phyloP scores from a whole-genome alignment of 2,797 vertebrate genomes.

The Cynodonichthys magdalenae region DNA sequence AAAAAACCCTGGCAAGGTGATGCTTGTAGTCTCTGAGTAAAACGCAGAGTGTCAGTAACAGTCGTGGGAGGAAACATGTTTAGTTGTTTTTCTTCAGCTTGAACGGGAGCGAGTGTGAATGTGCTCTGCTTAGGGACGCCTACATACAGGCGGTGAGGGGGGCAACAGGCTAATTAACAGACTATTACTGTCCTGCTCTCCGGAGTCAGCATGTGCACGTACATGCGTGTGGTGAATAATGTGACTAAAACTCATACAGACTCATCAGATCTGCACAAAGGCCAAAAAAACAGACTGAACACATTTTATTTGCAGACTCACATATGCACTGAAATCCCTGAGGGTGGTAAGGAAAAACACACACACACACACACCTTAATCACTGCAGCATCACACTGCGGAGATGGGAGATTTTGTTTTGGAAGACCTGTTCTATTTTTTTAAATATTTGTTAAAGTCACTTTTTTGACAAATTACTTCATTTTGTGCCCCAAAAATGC shows the following conservation, averaged over 20 bases:
- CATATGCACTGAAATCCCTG: background rate
- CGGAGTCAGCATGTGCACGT: constrained; percentile 16
- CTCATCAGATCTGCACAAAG: constrained; percentile 35
- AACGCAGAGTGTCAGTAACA: constrained; percentile 37
- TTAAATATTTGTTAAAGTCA: constrained; percentile 54
- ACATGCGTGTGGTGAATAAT: constrained; percentile 41
- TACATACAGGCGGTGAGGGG: constrained; percentile 49
- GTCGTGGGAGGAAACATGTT: constrained; percentile 55
- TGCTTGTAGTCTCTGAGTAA: constrained; percentile 27
- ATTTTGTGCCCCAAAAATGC: background rate
- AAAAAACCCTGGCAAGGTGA: constrained; percentile 4
- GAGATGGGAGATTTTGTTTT: constrained; percentile 44
- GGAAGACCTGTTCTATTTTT: constrained; percentile 12
- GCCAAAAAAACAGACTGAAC: constrained; percentile 23
- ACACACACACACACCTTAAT: constrained; percentile 21
- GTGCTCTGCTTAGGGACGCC: constrained; percentile 39
- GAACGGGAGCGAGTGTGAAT: constrained; percentile 23
- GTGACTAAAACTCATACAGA: constrained; percentile 57
- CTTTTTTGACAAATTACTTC: constrained; percentile 39
- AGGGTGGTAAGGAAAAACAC: background rate
- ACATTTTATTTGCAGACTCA: constrained; percentile 17
- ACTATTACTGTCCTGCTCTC: constrained; percentile 59
- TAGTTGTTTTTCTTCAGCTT: constrained; percentile 56
- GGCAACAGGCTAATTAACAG: constrained; percentile 70
- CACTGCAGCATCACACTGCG: constrained; percentile 24